phyloP scores from a whole-genome alignment of 1,140 invertebrate species.

The Anastrepha obliqua region DNA sequence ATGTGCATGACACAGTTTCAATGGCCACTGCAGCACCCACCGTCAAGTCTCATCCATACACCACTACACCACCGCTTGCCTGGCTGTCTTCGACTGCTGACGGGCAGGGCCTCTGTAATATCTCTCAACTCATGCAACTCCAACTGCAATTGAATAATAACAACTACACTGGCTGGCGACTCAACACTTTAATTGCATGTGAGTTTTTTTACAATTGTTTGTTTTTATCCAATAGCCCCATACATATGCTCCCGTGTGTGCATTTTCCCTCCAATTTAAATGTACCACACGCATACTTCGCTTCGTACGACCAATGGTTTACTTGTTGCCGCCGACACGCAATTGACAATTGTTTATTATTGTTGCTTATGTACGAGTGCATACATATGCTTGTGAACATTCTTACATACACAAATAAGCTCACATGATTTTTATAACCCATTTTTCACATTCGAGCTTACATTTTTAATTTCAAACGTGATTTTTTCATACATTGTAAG shows the following conservation, averaged over 20 bases:
- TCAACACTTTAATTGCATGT: neutral
- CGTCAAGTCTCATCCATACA: neutral
- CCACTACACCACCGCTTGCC: neutral
- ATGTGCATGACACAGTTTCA: neutral
- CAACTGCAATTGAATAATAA: neutral
- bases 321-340: neutral
- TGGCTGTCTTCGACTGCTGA: neutral
- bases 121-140: neutral
- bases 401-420: too few species aligned
- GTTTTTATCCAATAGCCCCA: neutral
- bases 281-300: neutral
- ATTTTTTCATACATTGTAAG: too few species aligned
- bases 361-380: neutral
- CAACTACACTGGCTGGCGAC: neutral
- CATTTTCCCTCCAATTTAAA: neutral
- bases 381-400: neutral
- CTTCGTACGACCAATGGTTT: neutral
- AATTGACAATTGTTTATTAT: constrained; percentile 29
- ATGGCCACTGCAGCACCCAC: neutral
- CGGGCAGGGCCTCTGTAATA: neutral
- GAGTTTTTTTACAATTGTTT: neutral
- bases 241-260: neutral
- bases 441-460: neutral
- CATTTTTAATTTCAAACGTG: neutral
- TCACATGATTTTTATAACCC: neutral